These are phyloP conservation scores for Agonopterix heracliana DNA, from an alignment of 2,888 invertebrate genomes.

Conservation along the genomic window DNA sequence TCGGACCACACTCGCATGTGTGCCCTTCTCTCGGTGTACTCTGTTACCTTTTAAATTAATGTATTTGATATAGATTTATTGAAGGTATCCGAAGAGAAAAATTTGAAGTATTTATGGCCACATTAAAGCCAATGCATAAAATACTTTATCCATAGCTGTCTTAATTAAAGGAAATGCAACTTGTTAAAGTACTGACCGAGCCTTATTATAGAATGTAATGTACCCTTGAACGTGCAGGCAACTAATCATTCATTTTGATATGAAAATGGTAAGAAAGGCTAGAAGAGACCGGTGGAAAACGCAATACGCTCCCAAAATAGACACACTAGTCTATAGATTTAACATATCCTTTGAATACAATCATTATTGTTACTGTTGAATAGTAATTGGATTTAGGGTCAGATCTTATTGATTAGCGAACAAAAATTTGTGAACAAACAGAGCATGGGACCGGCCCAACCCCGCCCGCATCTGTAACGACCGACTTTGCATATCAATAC, in stretches of 20 bases:
- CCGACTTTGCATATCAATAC: constrained; percentile 70
- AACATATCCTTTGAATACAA: not conserved
- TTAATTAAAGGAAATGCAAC: not conserved
- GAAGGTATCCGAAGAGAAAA: not conserved
- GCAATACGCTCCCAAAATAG: too few species aligned
- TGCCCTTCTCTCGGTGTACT: constrained; percentile 24
- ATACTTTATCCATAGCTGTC: not conserved
- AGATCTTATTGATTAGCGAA: constrained; percentile 52
- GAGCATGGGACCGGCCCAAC: constrained; percentile 51
- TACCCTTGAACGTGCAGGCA: too few species aligned
- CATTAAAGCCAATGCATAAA: too few species aligned
- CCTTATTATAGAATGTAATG: too few species aligned
- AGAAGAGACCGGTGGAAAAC: too few species aligned
- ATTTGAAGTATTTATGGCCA: not conserved
- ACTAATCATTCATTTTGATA: too few species aligned
- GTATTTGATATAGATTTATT: not conserved
- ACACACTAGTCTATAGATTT: too few species aligned
- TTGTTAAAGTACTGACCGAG: too few species aligned
- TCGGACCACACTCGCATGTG: constrained; percentile 18
- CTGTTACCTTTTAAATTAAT: not conserved
- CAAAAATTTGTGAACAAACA: constrained; percentile 58
- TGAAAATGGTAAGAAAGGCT: too few species aligned
- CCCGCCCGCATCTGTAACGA: constrained; percentile 56
- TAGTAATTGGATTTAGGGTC: too few species aligned
- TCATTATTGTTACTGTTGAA: not conserved